Percentiles rank a stretch among this genome's conserved stretches.
These are phyloP conservation scores for Ophiodon elongatus DNA, from an alignment of 2,113 vertebrate genomes.

Conservation along the genomic window DNA sequence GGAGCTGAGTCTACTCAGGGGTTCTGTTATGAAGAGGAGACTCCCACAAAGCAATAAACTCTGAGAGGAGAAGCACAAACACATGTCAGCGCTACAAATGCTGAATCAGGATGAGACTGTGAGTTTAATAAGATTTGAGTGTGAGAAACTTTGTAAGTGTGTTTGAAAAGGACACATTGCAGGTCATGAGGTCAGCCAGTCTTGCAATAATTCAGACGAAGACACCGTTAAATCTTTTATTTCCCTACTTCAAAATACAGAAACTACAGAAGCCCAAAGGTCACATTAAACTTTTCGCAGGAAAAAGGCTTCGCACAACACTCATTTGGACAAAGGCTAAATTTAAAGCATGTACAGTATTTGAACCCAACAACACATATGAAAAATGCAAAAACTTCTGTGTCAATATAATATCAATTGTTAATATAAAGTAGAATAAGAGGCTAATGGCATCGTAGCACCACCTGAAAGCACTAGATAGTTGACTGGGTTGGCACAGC, in stretches of 20 bases:
- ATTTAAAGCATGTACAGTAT: constrained; percentile 20
- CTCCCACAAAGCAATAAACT: constrained; percentile 66
- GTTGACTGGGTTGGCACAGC: constrained; percentile 34
- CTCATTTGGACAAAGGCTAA: constrained; percentile 40
- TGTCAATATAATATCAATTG: constrained; percentile 34
- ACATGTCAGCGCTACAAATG: constrained; percentile 62
- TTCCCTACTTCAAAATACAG: constrained; percentile 46
- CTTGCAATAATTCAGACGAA: constrained; percentile 29
- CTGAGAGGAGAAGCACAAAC: constrained; percentile 57
- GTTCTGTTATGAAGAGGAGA: constrained; percentile 57
- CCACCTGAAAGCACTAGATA: constrained; percentile 47
- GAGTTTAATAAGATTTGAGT: constrained; percentile 17
- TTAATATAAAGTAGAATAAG: constrained; percentile 45
- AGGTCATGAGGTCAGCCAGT: neutral
- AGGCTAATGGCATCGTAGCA: constrained; percentile 23
- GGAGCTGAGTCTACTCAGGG: constrained; percentile 39
- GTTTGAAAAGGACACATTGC: neutral
- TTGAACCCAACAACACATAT: constrained; percentile 30
- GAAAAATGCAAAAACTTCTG: constrained; percentile 35
- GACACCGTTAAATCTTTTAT: constrained; percentile 61
- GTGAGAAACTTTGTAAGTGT: neutral
- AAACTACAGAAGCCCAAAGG: constrained; percentile 35
- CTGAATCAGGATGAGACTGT: constrained; percentile 43
- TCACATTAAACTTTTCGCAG: constrained; percentile 33
- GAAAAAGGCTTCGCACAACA: constrained; percentile 14